phyloP scores from a whole-genome alignment of 2,888 invertebrate species.

The Eumerus sabulonum region DNA sequence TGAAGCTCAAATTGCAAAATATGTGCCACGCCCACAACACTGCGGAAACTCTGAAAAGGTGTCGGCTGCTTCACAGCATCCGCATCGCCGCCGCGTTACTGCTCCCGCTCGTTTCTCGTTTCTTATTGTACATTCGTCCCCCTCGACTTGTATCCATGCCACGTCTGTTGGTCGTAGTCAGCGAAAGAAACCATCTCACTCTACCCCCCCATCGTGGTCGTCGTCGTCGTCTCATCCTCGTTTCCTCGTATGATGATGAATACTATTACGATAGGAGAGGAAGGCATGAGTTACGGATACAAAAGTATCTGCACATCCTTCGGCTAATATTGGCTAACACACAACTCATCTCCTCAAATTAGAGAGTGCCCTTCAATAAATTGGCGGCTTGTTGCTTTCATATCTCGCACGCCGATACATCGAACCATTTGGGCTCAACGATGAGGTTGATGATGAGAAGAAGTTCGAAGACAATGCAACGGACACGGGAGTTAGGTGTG shows the following conservation, averaged over 20 bases:
- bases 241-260: too few species aligned
- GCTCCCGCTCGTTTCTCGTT: not conserved
- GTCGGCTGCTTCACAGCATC: conserved; percentile 70
- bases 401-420: conserved; percentile 70
- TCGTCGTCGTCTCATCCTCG: too few species aligned
- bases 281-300: conserved; percentile 19
- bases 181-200: conserved; percentile 51
- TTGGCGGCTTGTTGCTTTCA: conserved; percentile 76
- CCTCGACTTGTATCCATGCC: too few species aligned
- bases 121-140: too few species aligned
- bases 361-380: conserved; percentile 76
- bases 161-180: conserved; percentile 24
- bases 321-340: conserved; percentile 73
- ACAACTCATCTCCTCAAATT: conserved; percentile 77
- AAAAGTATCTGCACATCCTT: conserved; percentile 71
- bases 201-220: too few species aligned
- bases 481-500: not conserved
- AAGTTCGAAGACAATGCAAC: not conserved
- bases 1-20: conserved; percentile 77
- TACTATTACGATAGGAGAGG: not conserved
- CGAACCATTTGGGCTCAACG: conserved; percentile 12
- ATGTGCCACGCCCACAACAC: conserved; percentile 75
- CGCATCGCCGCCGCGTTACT: conserved; percentile 32
- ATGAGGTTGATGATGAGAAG: conserved; percentile 8
- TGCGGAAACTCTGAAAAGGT: conserved; percentile 69